A percentile compares a stretch with the other conserved stretches of the same genome.
phyloP scores from a whole-genome alignment of 2,888 invertebrate genomes.

The Mongoloraphidia duomilia region DNA sequence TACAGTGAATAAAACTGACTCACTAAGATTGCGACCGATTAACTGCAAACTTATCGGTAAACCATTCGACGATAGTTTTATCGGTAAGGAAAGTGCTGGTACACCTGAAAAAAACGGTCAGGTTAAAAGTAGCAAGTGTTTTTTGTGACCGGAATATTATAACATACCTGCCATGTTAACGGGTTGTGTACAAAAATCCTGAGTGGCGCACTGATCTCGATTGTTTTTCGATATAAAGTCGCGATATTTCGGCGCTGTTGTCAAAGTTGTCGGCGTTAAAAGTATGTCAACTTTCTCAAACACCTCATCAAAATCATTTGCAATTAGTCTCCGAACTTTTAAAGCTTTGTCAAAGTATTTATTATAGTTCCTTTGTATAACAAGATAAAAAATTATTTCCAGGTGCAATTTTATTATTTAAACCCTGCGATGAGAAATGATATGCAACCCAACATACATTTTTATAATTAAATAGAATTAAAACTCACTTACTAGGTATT shows the following conservation, averaged over 20 bases:
- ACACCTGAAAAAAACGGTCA: constrained; percentile 35
- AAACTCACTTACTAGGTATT: too few species aligned
- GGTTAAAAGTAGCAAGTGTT: neutral
- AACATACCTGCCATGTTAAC: constrained; percentile 84
- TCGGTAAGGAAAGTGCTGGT: constrained; percentile 79
- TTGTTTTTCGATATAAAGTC: constrained; percentile 67
- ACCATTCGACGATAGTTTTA: constrained; percentile 53
- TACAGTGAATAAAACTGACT: constrained; percentile 56
- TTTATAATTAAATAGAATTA: too few species aligned
- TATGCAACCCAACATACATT: too few species aligned
- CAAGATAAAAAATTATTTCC: neutral
- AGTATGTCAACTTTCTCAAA: constrained; percentile 69
- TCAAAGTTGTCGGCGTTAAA: constrained; percentile 82
- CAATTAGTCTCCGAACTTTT: constrained; percentile 74
- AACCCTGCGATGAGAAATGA: too few species aligned
- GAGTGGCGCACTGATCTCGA: constrained; percentile 71
- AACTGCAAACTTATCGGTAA: constrained; percentile 80
- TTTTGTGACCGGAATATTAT: constrained; percentile 3
- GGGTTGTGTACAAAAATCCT: constrained; percentile 92
- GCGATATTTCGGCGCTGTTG: constrained; percentile 68
- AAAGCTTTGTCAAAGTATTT: constrained; percentile 83
- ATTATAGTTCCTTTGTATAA: constrained; percentile 66
- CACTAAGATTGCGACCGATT: constrained; percentile 67
- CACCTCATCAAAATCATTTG: constrained; percentile 67
- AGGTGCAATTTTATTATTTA: neutral